Conservation (phyloP, 2,113 vertebrate genomes). For the Campylomormyrus numenius region DNA sequence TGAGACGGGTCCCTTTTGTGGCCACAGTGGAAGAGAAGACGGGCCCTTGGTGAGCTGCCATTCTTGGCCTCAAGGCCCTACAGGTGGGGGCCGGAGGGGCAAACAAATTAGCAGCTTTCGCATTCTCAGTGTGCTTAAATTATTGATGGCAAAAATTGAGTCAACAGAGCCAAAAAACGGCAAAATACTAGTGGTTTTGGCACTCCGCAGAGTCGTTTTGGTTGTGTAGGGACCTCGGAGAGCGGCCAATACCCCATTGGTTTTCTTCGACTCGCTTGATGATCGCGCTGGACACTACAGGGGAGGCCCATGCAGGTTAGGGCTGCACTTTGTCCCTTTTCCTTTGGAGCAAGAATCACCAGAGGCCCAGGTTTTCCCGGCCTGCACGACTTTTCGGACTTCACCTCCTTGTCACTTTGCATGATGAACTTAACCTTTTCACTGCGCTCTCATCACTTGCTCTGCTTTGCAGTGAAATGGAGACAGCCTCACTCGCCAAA, state of each 20-base stretch:
- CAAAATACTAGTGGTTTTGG: neutral
- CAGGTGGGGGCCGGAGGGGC: neutral
- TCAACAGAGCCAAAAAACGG: neutral
- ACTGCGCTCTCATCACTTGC: neutral
- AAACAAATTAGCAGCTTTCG: neutral
- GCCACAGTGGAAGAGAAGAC: neutral
- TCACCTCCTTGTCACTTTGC: neutral
- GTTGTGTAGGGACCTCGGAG: neutral
- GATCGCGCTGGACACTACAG: too few species aligned
- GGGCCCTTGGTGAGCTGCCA: neutral
- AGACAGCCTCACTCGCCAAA: constrained; percentile 30
- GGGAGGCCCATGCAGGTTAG: too few species aligned
- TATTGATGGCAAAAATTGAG: neutral
- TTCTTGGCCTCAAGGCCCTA: neutral
- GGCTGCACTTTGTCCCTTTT: neutral
- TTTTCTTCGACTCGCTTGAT: constrained; percentile 32
- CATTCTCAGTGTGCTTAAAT: constrained; percentile 18
- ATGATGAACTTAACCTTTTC: neutral
- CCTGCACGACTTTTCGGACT: neutral
- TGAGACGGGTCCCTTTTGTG: neutral
- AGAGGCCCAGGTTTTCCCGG: neutral
- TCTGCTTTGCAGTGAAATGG: neutral
- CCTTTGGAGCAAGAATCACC: neutral
- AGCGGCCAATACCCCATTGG: neutral
- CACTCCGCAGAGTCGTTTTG: neutral